These are phyloP conservation scores for Dynastes tityus DNA, from an alignment of 2,888 invertebrate genomes.

Conservation along the genomic window DNA sequence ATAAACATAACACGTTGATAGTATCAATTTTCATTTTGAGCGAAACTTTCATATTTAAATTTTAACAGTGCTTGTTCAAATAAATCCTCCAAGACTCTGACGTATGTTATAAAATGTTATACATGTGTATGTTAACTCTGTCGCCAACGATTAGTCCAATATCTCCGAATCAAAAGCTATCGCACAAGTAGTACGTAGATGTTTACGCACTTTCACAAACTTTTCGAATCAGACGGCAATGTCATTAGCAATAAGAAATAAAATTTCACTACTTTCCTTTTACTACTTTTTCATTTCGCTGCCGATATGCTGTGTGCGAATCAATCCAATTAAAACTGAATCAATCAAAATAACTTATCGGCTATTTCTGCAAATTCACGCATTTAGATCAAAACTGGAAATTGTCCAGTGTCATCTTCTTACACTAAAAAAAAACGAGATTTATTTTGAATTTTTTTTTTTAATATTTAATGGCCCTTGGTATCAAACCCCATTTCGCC, in stretches of 20 bases:
- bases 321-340: background rate
- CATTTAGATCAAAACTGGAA: background rate
- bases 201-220: slow-evolving; percentile 23
- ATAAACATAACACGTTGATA: background rate
- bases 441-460: background rate
- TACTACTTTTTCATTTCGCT: slow-evolving; percentile 6
- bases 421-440: background rate
- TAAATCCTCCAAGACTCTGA: background rate
- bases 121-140: background rate
- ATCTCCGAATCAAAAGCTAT: background rate
- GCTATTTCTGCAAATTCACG: background rate
- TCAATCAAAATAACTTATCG: background rate
- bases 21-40: background rate
- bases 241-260: slow-evolving; percentile 10
- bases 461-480: background rate
- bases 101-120: background rate
- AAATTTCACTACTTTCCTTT: slow-evolving; percentile 40
- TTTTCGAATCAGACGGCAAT: slow-evolving; percentile 12
- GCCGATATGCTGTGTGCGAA: background rate
- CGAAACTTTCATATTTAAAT: background rate
- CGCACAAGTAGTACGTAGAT: background rate
- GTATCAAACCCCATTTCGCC: background rate
- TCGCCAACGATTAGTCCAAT: background rate
- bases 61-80: background rate
- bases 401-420: background rate